Base-by-base conservation (phyloP, 1,140 invertebrate genomes). In the Bombus turneri region DNA sequence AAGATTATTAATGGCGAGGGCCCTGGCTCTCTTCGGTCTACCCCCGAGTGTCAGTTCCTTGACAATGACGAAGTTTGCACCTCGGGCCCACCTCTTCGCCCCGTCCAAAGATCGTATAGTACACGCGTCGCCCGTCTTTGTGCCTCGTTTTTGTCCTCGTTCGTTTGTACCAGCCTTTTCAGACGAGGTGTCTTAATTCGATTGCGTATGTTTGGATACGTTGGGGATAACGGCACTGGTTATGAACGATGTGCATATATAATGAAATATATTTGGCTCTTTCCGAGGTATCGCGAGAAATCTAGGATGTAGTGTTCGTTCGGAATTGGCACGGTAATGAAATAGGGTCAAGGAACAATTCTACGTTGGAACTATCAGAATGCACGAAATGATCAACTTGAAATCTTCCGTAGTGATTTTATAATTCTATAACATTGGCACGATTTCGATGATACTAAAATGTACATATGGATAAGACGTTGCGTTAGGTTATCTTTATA, bases 1-100 rank as follows among this genome's bases (percentile, higher is more conserved):
- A 88, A 83, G 91, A 90, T 93, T 92, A 93, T 92, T 91, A 92
- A 92, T 92, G 91, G 87, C 86, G 72, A 47, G 84, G 86, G 68
- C 25, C 88, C 87, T 78, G 83, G 13, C 73, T 37, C 75, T 62
- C 86, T 53, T 75, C 76, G 80, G 73, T 18, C 18, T 91, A 86
- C 59, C 76, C 85, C 66, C 69, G 81, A 88, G 91, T 91, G 83
- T 89, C 87, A 90, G 87, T 78, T 47, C 78, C 85, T 57, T 91
- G 91, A 93, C 91, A 93, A 91, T 92, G 91, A 92, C 91, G 85
- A 85, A 91, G 86, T 82, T 89, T 76, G 86, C 85, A 87, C 91
- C 88, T 90, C 86, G 82, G 77, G 87, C 83, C 82, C 77, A 84
- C 83, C 83, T 75, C 79, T 39, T 62, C 37, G 28, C 41, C 5